These are phyloP conservation scores for Elegia similella DNA, from an alignment of 2,888 invertebrate genomes.

Conservation along the genomic window DNA sequence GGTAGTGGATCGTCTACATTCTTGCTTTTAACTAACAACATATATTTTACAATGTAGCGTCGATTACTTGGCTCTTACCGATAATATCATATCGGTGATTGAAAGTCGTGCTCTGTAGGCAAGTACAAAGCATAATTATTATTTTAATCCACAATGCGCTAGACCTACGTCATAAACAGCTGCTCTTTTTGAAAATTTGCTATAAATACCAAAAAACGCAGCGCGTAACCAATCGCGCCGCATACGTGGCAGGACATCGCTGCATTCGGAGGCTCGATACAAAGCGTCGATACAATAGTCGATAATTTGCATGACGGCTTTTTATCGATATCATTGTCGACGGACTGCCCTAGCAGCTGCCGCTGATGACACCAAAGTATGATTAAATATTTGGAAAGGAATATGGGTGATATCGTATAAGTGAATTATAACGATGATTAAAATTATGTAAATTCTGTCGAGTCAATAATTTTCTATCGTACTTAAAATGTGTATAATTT, in stretches of 20 bases:
- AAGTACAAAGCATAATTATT: too few species aligned
- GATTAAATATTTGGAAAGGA: slow-evolving; percentile 4
- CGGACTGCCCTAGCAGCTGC: slow-evolving; percentile 63
- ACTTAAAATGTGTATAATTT: background rate
- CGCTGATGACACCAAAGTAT: slow-evolving; percentile 24
- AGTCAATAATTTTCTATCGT: background rate
- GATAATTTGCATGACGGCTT: slow-evolving; percentile 80
- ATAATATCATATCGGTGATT: too few species aligned
- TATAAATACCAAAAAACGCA: slow-evolving; percentile 58
- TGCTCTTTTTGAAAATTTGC: slow-evolving; percentile 49
- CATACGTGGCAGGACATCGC: slow-evolving; percentile 60
- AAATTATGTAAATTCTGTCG: background rate
- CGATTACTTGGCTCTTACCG: too few species aligned
- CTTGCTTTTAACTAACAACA: too few species aligned
- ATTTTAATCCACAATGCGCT: too few species aligned
- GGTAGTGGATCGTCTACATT: too few species aligned
- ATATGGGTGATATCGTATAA: background rate
- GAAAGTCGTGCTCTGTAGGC: too few species aligned
- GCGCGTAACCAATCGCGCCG: slow-evolving; percentile 62
- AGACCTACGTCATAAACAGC: slow-evolving; percentile 47
- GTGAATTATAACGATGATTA: background rate
- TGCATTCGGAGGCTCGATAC: slow-evolving; percentile 37
- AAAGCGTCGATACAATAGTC: slow-evolving; percentile 67
- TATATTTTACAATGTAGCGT: too few species aligned
- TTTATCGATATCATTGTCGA: slow-evolving; percentile 70